phyloP scores from a whole-genome alignment of 2,797 vertebrate genomes.

The Glyptemys insculpta region DNA sequence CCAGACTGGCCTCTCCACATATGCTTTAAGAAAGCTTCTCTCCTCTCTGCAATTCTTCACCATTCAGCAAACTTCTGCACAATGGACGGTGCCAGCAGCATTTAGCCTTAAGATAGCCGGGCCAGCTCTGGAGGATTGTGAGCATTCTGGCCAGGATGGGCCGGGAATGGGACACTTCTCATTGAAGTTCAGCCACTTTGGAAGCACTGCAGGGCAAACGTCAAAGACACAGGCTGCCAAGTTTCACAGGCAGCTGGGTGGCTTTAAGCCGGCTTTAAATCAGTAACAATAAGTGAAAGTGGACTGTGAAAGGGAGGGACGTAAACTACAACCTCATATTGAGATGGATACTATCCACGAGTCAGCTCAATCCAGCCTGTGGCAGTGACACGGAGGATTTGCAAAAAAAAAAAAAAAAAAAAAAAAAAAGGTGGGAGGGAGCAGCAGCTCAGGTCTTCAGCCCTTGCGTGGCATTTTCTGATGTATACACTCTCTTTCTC shows the following conservation, averaged over 20 bases:
- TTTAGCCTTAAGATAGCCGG: neutral
- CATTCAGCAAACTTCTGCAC: neutral
- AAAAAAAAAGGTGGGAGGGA: fast-evolving
- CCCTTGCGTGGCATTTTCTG: fast-evolving
- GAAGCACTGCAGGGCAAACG: neutral
- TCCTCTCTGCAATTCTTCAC: neutral
- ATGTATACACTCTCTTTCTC: neutral
- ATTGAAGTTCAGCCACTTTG: neutral
- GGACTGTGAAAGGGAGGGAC: neutral
- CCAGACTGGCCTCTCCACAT: fast-evolving
- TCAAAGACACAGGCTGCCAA: neutral
- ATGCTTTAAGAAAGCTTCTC: neutral
- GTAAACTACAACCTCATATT: neutral
- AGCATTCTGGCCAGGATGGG: neutral
- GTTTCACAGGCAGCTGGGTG: neutral
- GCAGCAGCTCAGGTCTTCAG: neutral
- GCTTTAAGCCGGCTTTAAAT: fast-evolving
- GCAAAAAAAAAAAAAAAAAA: fast-evolving
- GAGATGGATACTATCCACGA: fast-evolving
- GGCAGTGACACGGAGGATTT: neutral
- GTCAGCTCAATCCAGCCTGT: neutral
- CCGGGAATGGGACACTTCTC: fast-evolving
- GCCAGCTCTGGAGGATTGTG: fast-evolving
- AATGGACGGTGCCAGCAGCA: fast-evolving
- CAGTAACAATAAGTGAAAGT: neutral